These are phyloP conservation scores for Himantopus leucocephalus DNA, from an alignment of 2,113 vertebrate genomes.

Conservation along the genomic window DNA sequence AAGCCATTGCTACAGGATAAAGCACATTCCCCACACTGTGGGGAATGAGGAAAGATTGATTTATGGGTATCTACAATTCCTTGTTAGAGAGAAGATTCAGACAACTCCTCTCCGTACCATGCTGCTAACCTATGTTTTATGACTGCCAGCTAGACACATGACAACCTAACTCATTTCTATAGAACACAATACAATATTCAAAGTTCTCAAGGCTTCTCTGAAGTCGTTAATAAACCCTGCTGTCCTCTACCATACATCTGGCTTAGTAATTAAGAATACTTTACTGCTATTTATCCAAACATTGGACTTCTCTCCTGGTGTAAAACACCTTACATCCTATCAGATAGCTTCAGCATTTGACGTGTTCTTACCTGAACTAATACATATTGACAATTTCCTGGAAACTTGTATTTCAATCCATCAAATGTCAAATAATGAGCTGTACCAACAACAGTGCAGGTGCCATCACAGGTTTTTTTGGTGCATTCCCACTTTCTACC, in stretches of 20 bases:
- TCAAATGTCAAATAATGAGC: slow-evolving; percentile 93
- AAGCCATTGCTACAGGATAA: neutral
- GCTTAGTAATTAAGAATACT: neutral
- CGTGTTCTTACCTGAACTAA: slow-evolving; percentile 85
- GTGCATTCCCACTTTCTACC: slow-evolving; percentile 92
- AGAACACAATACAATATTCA: neutral
- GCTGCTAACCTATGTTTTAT: neutral
- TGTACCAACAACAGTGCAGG: slow-evolving; percentile 84
- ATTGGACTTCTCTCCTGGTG: neutral
- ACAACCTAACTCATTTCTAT: neutral
- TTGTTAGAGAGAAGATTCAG: neutral
- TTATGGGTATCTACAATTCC: neutral
- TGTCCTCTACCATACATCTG: neutral
- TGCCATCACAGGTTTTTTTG: slow-evolving; percentile 79
- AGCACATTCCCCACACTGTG: neutral
- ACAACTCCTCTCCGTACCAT: neutral
- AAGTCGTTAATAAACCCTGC: neutral
- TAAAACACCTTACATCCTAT: neutral
- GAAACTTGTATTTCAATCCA: slow-evolving; percentile 88
- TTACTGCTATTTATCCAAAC: neutral
- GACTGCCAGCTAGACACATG: neutral
- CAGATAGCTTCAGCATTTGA: neutral
- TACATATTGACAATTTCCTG: slow-evolving; percentile 92
- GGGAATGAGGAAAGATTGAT: neutral
- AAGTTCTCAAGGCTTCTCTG: neutral